Evolutionary conservation across 2,113 vertebrate species (phyloP).

Genomic region (Cryptomyrus ogoouensis): DNA sequence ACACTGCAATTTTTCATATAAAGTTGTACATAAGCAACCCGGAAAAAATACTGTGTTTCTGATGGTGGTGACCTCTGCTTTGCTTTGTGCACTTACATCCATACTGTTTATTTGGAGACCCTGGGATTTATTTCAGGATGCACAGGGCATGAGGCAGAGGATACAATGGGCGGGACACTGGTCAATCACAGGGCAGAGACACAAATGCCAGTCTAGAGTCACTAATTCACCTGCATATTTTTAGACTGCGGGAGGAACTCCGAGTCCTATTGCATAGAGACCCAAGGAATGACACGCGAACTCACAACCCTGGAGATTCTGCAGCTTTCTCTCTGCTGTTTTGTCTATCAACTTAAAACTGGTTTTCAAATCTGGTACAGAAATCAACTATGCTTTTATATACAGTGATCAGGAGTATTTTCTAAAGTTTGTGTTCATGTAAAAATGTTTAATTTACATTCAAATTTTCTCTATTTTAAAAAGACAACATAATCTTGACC

Average conservation of each 20-base stretch:
- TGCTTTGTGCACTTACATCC: not conserved
- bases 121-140: not conserved
- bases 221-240: not conserved
- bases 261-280: not conserved
- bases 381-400: not conserved
- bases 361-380: not conserved
- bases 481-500: not conserved
- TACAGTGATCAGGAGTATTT: not conserved
- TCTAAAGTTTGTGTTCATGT: not conserved
- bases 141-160: not conserved
- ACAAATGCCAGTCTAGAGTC: not conserved
- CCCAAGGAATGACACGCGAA: not conserved
- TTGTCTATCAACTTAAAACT: not conserved
- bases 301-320: not conserved
- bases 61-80: not conserved
- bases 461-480: not conserved
- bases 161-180: not conserved
- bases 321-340: not conserved
- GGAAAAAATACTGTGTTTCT: not conserved
- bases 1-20: not conserved
- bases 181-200: not conserved
- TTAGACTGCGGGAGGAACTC: not conserved
- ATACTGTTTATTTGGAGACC: not conserved
- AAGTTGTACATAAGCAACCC: not conserved
- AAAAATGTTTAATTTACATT: not conserved